phyloP scores from a whole-genome alignment of 2,888 invertebrate genomes.

The Opisthograptis luteolata region DNA sequence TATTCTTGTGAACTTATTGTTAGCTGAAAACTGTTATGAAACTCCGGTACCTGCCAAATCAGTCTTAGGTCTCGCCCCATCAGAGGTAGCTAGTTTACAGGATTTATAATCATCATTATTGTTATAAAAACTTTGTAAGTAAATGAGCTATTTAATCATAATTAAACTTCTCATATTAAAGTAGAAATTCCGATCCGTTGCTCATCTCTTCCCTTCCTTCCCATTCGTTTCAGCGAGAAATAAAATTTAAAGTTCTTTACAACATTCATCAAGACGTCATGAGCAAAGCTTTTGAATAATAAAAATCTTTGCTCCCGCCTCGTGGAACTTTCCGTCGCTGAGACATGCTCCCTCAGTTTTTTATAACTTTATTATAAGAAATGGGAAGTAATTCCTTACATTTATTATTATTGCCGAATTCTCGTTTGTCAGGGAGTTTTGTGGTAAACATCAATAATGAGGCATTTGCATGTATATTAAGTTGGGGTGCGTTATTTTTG shows the following conservation, averaged over 20 bases:
- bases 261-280: conserved; percentile 79
- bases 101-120: no score
- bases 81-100: no score
- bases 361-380: conserved; percentile 51
- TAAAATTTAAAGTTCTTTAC: conserved; percentile 74
- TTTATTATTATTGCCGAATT: conserved; percentile 56
- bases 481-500: not conserved
- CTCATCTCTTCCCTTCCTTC: conserved; percentile 39
- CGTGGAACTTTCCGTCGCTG: conserved; percentile 32
- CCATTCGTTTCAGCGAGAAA: conserved; percentile 64
- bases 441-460: conserved; percentile 48
- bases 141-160: no score
- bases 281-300: conserved; percentile 77
- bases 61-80: no score
- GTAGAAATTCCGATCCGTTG: conserved; percentile 10
- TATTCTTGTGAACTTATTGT: no score
- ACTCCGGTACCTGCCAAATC: no score
- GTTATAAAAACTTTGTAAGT: no score
- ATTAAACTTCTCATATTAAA: no score
- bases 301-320: conserved; percentile 58
- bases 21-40: no score
- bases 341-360: conserved; percentile 22
- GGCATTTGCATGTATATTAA: conserved; percentile 30
- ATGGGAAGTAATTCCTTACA: conserved; percentile 53
- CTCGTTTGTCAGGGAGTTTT: conserved; percentile 43